These are phyloP conservation scores for Halcyon senegalensis DNA, from an alignment of 2,113 vertebrate genomes.

Conservation along the genomic window DNA sequence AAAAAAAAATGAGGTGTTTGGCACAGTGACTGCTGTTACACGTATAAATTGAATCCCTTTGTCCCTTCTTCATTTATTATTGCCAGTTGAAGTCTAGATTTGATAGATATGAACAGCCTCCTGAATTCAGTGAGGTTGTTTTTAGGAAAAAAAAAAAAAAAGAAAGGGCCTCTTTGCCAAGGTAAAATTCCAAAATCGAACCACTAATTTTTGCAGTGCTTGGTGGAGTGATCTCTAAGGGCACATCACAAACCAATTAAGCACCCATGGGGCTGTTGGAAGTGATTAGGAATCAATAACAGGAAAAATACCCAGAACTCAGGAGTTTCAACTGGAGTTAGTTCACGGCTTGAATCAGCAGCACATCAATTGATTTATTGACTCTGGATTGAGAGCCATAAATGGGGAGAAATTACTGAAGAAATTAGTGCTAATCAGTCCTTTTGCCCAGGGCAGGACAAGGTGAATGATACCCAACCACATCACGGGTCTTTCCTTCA, in stretches of 20 bases:
- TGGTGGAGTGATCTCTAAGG: background rate
- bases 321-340: background rate
- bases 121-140: background rate
- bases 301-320: background rate
- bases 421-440: background rate
- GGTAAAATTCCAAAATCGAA: background rate
- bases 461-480: background rate
- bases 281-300: background rate
- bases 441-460: background rate
- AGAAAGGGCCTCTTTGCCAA: background rate
- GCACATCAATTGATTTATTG: background rate
- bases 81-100: background rate
- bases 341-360: background rate
- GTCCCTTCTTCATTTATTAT: constrained; percentile 11
- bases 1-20: background rate
- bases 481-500: background rate
- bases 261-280: background rate
- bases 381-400: background rate
- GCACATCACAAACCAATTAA: background rate
- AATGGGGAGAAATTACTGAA: background rate
- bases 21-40: background rate
- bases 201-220: background rate
- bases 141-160: background rate
- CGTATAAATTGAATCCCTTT: background rate
- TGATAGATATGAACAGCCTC: background rate